Conservation (phyloP, 1,140 invertebrate genomes). For the Belonocnema kinseyi region DNA sequence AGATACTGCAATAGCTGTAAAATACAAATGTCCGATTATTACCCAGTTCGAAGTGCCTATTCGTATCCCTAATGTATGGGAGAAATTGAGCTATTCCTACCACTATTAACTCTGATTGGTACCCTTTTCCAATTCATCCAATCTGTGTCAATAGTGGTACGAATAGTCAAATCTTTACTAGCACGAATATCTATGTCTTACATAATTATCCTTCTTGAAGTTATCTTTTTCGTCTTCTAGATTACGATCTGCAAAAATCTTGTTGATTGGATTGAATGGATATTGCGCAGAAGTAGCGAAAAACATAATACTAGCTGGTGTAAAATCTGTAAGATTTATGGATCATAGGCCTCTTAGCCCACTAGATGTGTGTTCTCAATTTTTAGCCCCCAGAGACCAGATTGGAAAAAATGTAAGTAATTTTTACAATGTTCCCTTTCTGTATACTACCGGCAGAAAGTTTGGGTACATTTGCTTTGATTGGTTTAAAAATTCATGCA, state of each 20-base stretch:
- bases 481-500: no score
- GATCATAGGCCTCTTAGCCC: slow-evolving; percentile 86
- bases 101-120: no score
- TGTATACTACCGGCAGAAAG: no score
- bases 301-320: slow-evolving; percentile 95
- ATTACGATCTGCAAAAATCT: slow-evolving; percentile 88
- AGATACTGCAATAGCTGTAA: no score
- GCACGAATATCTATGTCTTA: slow-evolving; percentile 26
- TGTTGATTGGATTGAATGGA: slow-evolving; percentile 92
- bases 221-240: slow-evolving; percentile 75
- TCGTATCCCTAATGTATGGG: no score
- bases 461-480: no score
- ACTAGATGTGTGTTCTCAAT: slow-evolving; percentile 87
- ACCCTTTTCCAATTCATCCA: no score
- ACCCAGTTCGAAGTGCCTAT: no score
- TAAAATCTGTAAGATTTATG: slow-evolving; percentile 92
- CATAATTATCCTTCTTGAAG: slow-evolving; percentile 7
- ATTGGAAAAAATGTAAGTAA: slow-evolving; percentile 82
- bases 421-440: neutral
- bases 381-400: slow-evolving; percentile 82
- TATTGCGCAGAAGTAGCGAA: slow-evolving; percentile 97
- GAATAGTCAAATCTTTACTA: no score
- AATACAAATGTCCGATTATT: no score
- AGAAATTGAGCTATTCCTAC: no score
- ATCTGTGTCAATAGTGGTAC: no score